Evolutionary conservation across 2,888 invertebrate genomes (phyloP), one percentile per base, ranked within the genome.

Genomic region (Diadromus collaris): DNA sequence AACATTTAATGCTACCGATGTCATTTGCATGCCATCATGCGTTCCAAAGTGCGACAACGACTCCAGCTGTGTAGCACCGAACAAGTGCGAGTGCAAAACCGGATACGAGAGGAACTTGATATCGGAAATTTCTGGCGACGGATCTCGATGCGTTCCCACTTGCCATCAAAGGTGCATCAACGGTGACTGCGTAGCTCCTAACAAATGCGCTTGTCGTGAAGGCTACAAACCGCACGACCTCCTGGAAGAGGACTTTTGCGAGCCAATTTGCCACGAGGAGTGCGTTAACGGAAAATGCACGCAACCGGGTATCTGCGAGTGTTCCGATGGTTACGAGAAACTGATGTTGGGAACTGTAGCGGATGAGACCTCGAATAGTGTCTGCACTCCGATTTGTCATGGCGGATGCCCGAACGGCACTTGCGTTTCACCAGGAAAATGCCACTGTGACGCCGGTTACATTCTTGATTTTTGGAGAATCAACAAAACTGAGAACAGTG

Each of bases 201-300:
- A 82, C 24, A 69, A 78, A 64, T 82, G 82, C 71, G 38, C 27
- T 29, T 82, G 82, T 24, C 9, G 48, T n/a, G 6, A n/a, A 9
- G 82, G 82, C 4, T 82, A 74, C 60, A 65, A 64, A 27, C 34
- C 67, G 4, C 75, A 51, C 54, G 38, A 24, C 2, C 4, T 32
- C 5, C 19, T 46, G 0, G n/a, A 61, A 16, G 76, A 77, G 34
- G 69, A 74, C 21, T 73, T 24, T 13, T 82, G 82, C 24, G 73
- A 77, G 69, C 83, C 85, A 29, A 13, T 78, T 9, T 85, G 85
- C 81, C 83, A 88, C 19, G 88, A 88, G 0, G 85, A 88, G 0
- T 92, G 92, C 76, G 29, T 87, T 58, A 91, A 92, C 82, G 90
- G 91, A 1, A 67, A 85, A 16, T 92, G 92, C 79, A 83, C 83